Evolutionary conservation across 2,113 vertebrate genomes (phyloP).

Genomic region (Nasalis larvatus): DNA sequence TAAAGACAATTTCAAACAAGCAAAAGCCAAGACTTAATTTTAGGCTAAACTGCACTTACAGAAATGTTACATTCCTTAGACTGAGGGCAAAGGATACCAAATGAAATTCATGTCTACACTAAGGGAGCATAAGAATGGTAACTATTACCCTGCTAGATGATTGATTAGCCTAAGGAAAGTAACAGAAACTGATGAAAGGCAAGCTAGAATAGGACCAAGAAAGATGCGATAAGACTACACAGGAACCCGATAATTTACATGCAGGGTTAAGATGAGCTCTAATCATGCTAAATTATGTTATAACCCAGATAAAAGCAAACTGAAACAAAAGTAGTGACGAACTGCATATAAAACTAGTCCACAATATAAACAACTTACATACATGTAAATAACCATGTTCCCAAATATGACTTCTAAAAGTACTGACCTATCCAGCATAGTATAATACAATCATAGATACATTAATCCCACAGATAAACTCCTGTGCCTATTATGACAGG

Average conservation of each 20-base stretch:
- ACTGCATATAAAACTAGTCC: neutral
- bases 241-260: neutral
- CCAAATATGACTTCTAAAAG: neutral
- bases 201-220: neutral
- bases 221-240: neutral
- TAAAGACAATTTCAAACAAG: neutral
- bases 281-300: neutral
- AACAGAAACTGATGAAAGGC: neutral
- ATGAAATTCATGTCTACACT: neutral
- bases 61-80: neutral
- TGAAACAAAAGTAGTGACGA: neutral
- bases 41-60: neutral
- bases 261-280: neutral
- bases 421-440: neutral
- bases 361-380: neutral
- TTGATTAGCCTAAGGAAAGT: neutral
- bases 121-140: neutral
- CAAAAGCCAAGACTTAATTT: neutral
- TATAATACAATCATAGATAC: neutral
- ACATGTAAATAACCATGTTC: neutral
- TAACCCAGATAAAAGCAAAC: neutral
- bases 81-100: neutral
- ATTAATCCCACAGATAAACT: neutral
- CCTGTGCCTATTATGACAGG: neutral
- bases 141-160: neutral